Conservation (phyloP, 2,797 vertebrate species). For the Bryconaethiops microstoma region DNA sequence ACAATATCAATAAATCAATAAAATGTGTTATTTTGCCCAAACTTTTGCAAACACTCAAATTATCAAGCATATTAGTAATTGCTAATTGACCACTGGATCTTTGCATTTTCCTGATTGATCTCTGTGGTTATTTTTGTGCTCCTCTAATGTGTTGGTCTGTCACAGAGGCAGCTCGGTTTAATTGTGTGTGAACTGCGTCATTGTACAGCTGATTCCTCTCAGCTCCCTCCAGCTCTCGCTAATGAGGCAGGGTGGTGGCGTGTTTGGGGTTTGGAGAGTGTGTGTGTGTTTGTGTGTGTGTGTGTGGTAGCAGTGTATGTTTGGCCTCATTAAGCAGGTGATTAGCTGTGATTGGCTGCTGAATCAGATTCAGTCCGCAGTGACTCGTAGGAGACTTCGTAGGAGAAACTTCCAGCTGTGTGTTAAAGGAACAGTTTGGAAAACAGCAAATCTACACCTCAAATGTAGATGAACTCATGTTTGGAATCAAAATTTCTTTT, state of each 20-base stretch:
- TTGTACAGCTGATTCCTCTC: neutral
- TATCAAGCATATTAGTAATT: too few relatives aligned
- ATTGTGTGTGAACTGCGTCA: neutral
- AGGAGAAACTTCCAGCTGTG: neutral
- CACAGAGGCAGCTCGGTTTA: neutral
- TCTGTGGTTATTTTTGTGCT: neutral
- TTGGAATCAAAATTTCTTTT: too few relatives aligned
- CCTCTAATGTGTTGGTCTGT: neutral
- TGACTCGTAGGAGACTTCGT: constrained; percentile 4
- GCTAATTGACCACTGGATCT: too few relatives aligned
- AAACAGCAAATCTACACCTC: too few relatives aligned
- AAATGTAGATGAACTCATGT: too few relatives aligned
- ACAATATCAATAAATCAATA: too few relatives aligned
- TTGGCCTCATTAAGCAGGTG: constrained; percentile 38
- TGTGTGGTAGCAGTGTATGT: neutral
- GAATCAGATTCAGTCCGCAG: neutral
- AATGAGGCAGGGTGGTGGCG: constrained; percentile 1
- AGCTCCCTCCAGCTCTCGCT: neutral
- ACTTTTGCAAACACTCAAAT: too few relatives aligned
- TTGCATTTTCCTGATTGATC: neutral
- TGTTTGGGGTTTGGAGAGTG: neutral
- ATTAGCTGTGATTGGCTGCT: constrained; percentile 19
- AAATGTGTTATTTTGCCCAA: too few relatives aligned
- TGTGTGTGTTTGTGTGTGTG: neutral
- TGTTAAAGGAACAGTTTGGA: neutral